Conservation (phyloP, 53 echinoderm and acorn worm genomes). For the Paracentrotus lividus region DNA sequence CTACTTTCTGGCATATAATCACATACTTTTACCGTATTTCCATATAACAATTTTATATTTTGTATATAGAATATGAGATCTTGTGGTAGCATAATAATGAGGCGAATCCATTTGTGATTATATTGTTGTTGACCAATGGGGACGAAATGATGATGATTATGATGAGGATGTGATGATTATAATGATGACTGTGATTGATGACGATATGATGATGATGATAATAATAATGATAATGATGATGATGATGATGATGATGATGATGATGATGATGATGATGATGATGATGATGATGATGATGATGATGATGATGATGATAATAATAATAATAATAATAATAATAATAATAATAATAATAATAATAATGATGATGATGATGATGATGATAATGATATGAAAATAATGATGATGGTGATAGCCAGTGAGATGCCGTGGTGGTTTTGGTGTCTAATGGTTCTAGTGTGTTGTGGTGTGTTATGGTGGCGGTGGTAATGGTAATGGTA, state of each 20-base stretch:
- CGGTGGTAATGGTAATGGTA: background rate
- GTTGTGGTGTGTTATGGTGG: background rate
- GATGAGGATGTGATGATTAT: background rate
- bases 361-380: background rate
- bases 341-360: background rate
- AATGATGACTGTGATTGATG: background rate
- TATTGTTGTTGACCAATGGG: background rate
- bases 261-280: background rate
- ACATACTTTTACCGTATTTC: too few species aligned
- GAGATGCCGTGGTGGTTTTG: background rate
- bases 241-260: background rate
- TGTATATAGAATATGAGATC: too few species aligned
- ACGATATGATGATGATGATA: background rate
- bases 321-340: background rate
- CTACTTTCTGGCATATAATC: too few species aligned
- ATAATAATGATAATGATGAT: background rate
- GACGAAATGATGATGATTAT: background rate
- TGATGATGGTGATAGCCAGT: background rate
- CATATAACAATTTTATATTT: too few species aligned
- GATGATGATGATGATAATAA: slow-evolving; percentile 10
- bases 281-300: slow-evolving; percentile 4
- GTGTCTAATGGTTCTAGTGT: background rate
- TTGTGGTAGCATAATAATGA: background rate
- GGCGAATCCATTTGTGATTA: background rate
- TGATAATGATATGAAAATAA: background rate